Evolutionary conservation across 1,140 invertebrate genomes (phyloP).

Genomic region (Drosophila repleta): DNA sequence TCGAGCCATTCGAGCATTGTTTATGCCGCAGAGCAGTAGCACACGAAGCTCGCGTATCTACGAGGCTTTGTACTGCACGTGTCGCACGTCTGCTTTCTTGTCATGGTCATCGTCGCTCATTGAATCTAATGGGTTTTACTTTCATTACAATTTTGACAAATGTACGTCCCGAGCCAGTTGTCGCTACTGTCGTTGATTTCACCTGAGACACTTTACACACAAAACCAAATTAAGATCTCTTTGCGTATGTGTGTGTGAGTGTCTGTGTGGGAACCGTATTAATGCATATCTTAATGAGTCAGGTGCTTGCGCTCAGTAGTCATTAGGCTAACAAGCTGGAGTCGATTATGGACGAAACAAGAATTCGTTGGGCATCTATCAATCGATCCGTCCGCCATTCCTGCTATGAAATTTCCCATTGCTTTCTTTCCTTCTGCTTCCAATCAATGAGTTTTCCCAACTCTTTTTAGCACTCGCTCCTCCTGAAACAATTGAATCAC

Average conservation of each 20-base stretch:
- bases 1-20: conserved; percentile 7
- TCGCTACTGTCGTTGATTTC: conserved; percentile 51
- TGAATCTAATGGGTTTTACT: conserved; percentile 79
- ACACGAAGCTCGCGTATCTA: not conserved
- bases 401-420: not conserved
- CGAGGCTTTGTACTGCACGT: conserved; percentile 28
- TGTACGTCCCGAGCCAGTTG: conserved; percentile 7
- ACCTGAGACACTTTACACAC: conserved; percentile 31
- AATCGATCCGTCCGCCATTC: too few species aligned
- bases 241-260: not conserved
- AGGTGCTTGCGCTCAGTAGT: not conserved
- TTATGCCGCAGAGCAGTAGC: not conserved
- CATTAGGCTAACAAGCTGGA: too few species aligned
- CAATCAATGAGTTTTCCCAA: too few species aligned
- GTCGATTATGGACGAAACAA: too few species aligned
- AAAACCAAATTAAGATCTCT: not conserved
- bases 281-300: not conserved
- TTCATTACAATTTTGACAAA: conserved; percentile 67
- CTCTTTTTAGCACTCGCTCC: not conserved
- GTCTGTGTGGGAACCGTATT: not conserved
- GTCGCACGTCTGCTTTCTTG: conserved; percentile 66
- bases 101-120: conserved; percentile 60
- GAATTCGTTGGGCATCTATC: too few species aligned
- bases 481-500: not conserved
- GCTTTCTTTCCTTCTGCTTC: not conserved